Evolutionary conservation across 2,888 invertebrate species (phyloP).

Genomic region (Koerneria pararmatus): DNA sequence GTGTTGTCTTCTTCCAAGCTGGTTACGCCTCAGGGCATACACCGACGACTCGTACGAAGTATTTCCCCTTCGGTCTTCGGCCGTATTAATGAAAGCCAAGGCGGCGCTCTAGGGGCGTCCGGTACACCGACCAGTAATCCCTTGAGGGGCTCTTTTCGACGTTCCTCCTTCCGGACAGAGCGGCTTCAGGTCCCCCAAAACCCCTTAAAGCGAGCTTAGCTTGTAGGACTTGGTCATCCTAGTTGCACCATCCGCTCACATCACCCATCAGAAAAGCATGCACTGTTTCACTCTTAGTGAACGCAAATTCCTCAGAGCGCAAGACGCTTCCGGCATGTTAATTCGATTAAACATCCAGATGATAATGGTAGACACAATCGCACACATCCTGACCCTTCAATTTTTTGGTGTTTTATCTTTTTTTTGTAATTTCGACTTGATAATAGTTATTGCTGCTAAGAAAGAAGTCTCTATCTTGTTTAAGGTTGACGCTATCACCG

Average conservation of each 20-base stretch:
- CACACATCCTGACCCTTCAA: too few species aligned
- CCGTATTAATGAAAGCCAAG: background rate
- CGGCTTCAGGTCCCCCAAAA: conserved; percentile 14
- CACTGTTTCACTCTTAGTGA: too few species aligned
- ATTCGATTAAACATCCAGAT: background rate
- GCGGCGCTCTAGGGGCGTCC: background rate
- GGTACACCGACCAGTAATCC: background rate
- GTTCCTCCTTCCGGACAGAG: conserved; percentile 13
- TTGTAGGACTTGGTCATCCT: too few species aligned
- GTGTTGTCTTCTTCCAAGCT: too few species aligned
- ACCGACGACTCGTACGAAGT: background rate
- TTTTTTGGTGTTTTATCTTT: too few species aligned
- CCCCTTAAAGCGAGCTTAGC: too few species aligned
- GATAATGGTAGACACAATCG: background rate
- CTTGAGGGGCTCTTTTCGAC: conserved; percentile 13
- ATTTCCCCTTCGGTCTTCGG: background rate
- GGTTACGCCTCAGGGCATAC: too few species aligned
- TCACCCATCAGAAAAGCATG: too few species aligned
- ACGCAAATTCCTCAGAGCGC: too few species aligned
- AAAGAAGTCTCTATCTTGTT: conserved; percentile 22
- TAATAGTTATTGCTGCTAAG: background rate
- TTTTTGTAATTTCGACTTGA: background rate
- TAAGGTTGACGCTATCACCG: conserved; percentile 80
- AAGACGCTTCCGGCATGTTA: too few species aligned
- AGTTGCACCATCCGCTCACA: too few species aligned